Conservation (phyloP, 2,888 invertebrate species). For the Ectobius pallidus region DNA sequence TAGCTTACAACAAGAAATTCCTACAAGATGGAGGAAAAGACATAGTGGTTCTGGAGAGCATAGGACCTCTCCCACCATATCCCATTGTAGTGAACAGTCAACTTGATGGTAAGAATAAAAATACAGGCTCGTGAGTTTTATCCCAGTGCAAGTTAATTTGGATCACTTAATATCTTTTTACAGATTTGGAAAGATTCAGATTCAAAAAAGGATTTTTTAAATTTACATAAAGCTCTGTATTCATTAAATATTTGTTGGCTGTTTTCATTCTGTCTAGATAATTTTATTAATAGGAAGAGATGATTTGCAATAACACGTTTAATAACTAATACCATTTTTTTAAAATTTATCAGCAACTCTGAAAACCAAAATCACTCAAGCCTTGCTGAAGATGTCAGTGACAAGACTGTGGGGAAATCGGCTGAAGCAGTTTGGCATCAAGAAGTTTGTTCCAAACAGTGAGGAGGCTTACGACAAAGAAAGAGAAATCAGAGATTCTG, state of each 20-base stretch:
- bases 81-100: conserved; percentile 66
- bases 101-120: conserved; percentile 59
- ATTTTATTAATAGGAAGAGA: no score
- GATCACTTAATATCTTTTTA: not conserved
- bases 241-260: no score
- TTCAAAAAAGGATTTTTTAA: not conserved
- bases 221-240: no score
- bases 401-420: conserved; percentile 52
- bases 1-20: conserved; percentile 60
- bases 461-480: conserved; percentile 59
- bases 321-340: no score
- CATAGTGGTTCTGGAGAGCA: conserved; percentile 62
- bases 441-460: conserved; percentile 57
- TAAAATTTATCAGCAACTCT: conserved; percentile 52
- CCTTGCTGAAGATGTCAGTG: conserved; percentile 56
- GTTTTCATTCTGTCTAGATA: no score
- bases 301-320: no score
- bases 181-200: no score
- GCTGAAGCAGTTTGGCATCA: conserved; percentile 59
- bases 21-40: conserved; percentile 64
- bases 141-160: not conserved
- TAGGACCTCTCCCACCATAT: conserved; percentile 71
- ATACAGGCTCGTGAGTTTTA: no score
- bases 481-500: conserved; percentile 60
- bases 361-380: conserved; percentile 56